phyloP scores from a whole-genome alignment of 2,888 invertebrate species.

The Nomada ferruginata region DNA sequence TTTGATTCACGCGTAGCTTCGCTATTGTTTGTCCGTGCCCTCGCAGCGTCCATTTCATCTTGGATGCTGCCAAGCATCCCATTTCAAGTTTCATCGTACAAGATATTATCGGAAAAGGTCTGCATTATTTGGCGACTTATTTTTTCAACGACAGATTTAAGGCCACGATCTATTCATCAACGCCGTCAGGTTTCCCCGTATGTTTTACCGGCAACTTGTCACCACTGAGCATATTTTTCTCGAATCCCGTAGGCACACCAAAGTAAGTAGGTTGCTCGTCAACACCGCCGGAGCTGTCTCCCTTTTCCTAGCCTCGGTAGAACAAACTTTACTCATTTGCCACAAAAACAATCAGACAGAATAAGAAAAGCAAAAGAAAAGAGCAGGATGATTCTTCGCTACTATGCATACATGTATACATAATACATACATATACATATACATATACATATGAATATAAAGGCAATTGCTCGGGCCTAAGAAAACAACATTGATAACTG shows the following conservation, averaged over 20 bases:
- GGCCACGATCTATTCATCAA: conserved; percentile 55
- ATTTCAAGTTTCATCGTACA: too few relatives aligned
- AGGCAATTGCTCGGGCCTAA: background rate
- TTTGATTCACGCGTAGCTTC: too few relatives aligned
- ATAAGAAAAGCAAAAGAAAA: conserved; percentile 9
- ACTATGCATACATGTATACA: background rate
- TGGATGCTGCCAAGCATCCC: too few relatives aligned
- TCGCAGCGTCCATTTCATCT: too few relatives aligned
- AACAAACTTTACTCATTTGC: conserved; percentile 60
- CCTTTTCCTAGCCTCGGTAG: conserved; percentile 67
- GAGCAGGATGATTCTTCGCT: conserved; percentile 33
- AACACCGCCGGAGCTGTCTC: conserved; percentile 80
- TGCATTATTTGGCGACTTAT: background rate
- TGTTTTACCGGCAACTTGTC: conserved; percentile 71
- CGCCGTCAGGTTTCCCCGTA: conserved; percentile 65
- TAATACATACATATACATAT: background rate
- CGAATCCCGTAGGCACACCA: conserved; percentile 82
- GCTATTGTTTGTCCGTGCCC: too few relatives aligned
- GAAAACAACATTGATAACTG: conserved; percentile 2
- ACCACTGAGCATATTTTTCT: conserved; percentile 69
- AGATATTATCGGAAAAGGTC: too few relatives aligned
- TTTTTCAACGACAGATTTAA: background rate
- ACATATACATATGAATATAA: too few relatives aligned
- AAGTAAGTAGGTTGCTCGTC: conserved; percentile 84
- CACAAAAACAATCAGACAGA: conserved; percentile 43